These are phyloP conservation scores for Adela reaumurella DNA, from an alignment of 2,888 invertebrate species.

Conservation along the genomic window DNA sequence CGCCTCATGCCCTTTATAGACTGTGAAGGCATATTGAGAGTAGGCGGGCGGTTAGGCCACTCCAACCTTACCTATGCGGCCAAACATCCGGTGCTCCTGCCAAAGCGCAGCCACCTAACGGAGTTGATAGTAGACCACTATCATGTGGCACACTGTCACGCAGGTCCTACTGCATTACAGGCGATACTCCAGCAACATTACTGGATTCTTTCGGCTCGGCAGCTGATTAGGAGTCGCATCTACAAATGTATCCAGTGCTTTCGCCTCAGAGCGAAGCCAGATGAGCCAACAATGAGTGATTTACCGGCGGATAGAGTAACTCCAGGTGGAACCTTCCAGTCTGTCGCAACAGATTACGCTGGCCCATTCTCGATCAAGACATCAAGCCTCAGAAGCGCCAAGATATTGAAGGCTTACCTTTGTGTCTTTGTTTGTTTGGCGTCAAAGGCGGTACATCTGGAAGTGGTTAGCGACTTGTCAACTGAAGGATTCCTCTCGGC, in stretches of 20 bases:
- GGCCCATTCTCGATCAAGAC: not conserved
- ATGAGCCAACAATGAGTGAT: not conserved
- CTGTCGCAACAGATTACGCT: slow-evolving; percentile 4
- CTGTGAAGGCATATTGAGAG: not conserved
- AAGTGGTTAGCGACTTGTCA: slow-evolving; percentile 3
- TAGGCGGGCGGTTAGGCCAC: not conserved
- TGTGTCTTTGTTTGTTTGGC: slow-evolving; percentile 2
- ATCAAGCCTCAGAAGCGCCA: slow-evolving; percentile 1
- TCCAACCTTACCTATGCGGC: not conserved
- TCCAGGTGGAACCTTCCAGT: slow-evolving; percentile 3
- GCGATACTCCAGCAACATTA: not conserved
- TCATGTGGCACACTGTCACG: not conserved
- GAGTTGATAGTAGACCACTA: not conserved
- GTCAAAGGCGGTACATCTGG: slow-evolving; percentile 1
- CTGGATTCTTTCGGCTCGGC: not conserved
- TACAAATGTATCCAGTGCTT: not conserved
- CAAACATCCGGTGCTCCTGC: not conserved
- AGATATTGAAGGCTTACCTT: not conserved
- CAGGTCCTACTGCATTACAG: not conserved
- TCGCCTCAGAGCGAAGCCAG: not conserved
- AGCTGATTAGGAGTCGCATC: not conserved
- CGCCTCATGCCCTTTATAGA: not conserved
- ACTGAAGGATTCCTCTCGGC: slow-evolving; percentile 10
- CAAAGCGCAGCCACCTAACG: not conserved
- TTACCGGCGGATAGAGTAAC: slow-evolving; percentile 1